A percentile compares a stretch with the other conserved stretches of the same genome.
Evolutionary conservation across 2,797 vertebrate species (phyloP).

Genomic region (Mormyrops attenuatus): DNA sequence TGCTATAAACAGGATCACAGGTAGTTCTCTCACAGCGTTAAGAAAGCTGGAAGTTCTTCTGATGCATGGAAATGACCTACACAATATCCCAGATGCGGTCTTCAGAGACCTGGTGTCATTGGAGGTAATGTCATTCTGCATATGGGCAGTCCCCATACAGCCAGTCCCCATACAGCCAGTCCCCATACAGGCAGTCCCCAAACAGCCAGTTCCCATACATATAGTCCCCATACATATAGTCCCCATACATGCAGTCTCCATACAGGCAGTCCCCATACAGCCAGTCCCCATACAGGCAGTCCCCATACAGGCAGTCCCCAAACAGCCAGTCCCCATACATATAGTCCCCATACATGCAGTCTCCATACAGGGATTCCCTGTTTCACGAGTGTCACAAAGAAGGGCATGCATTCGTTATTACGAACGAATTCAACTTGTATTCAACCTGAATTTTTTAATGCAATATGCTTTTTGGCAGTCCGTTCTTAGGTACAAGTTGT

Average conservation of each 20-base stretch:
- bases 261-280: neutral
- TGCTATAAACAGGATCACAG: slow-evolving; percentile 70
- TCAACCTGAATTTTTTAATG: neutral
- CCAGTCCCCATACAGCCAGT: neutral
- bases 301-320: too few species aligned
- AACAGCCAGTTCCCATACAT: too few species aligned
- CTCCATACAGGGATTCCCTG: neutral
- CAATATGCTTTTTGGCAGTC: neutral
- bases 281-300: too few species aligned
- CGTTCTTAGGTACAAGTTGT: neutral
- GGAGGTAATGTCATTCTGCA: slow-evolving; percentile 65
- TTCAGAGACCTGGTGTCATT: slow-evolving; percentile 75
- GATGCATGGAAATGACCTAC: slow-evolving; percentile 87
- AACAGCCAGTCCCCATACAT: too few species aligned
- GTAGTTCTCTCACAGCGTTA: slow-evolving; percentile 71
- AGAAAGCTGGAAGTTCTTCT: slow-evolving; percentile 79
- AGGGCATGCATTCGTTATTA: neutral
- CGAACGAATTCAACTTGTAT: neutral
- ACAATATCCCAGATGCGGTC: slow-evolving; percentile 68
- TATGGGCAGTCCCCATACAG: neutral
- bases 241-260: neutral
- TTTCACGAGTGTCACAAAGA: neutral
- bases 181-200: neutral
- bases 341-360: too few species aligned
- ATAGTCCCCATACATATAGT: too few species aligned